A percentile compares a stretch with the other conserved stretches of the same genome.
Conservation (phyloP, 2,113 vertebrate genomes). For the Morone chrysops region DNA sequence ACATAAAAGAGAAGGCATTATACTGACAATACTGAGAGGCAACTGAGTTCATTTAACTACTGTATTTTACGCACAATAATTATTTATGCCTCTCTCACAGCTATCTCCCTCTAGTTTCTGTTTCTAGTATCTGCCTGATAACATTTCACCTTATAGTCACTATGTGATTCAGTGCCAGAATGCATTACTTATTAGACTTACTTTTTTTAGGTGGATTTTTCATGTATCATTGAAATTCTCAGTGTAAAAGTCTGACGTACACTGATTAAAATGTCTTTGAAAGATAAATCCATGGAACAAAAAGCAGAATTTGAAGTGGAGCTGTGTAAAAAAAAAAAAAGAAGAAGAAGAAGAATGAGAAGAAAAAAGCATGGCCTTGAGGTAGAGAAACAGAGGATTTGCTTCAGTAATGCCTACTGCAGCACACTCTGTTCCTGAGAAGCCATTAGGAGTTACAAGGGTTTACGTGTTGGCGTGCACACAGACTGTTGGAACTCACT, state of each 20-base stretch:
- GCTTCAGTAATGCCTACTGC: conserved; percentile 39
- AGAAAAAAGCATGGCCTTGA: conserved; percentile 49
- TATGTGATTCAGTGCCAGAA: neutral
- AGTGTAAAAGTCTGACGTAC: conserved; percentile 6
- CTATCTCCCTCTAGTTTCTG: neutral
- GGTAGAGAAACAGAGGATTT: conserved; percentile 35
- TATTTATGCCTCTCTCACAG: neutral
- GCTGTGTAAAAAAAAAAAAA: neutral
- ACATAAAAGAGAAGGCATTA: conserved; percentile 8
- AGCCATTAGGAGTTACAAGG: conserved; percentile 55
- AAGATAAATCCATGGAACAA: conserved; percentile 4
- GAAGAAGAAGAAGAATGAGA: neutral
- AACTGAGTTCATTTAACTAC: conserved; percentile 1
- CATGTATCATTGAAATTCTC: neutral
- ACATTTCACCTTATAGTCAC: neutral
- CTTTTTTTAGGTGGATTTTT: conserved; percentile 6
- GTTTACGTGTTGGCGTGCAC: conserved; percentile 31
- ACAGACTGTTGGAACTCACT: conserved; percentile 4
- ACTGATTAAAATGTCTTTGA: conserved; percentile 35
- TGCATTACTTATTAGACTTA: neutral
- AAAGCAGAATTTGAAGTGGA: conserved; percentile 7
- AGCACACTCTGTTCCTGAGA: conserved; percentile 43
- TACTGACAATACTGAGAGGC: neutral
- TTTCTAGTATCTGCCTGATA: neutral
- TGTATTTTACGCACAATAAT: conserved; percentile 1